These are phyloP conservation scores for Bolinopsis microptera DNA, from an alignment of 37 sponge, comb jelly and placozoan species.

Conservation along the genomic window DNA sequence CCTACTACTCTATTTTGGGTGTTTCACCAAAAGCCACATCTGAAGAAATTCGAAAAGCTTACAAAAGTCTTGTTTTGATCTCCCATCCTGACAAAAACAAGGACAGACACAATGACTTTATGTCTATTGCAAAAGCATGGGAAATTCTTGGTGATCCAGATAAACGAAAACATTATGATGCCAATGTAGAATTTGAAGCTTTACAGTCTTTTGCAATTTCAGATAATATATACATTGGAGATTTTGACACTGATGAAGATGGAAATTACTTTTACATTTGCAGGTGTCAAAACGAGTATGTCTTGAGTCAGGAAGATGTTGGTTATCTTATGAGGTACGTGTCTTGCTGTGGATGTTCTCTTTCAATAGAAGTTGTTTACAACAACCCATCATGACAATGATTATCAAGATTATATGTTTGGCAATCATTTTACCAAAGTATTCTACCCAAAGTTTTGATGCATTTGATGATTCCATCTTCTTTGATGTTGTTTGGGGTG, in stretches of 20 bases:
- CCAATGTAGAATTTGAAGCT: background rate
- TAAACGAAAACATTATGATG: background rate
- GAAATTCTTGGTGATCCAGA: slow-evolving; percentile 12
- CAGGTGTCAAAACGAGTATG: slow-evolving; percentile 51
- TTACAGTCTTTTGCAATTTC: slow-evolving; percentile 16
- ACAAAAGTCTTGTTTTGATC: background rate
- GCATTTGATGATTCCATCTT: slow-evolving; percentile 22
- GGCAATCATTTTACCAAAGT: background rate
- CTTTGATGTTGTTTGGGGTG: slow-evolving; percentile 65
- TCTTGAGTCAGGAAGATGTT: slow-evolving; percentile 23
- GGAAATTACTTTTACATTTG: slow-evolving; percentile 60
- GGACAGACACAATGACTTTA: background rate
- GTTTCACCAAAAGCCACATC: background rate
- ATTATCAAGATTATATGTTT: background rate
- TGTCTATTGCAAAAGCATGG: background rate
- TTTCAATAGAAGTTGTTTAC: slow-evolving; percentile 36
- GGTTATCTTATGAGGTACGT: slow-evolving; percentile 2
- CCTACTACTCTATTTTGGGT: slow-evolving; percentile 1
- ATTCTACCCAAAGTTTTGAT: background rate
- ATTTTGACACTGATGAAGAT: slow-evolving; percentile 44
- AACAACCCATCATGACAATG: background rate
- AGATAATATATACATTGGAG: slow-evolving; percentile 1
- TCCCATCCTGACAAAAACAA: background rate
- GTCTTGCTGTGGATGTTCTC: slow-evolving; percentile 24
- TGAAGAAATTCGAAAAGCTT: slow-evolving; percentile 27